Base-by-base conservation (phyloP, 2,888 invertebrate genomes). In the Agrochola litura region DNA sequence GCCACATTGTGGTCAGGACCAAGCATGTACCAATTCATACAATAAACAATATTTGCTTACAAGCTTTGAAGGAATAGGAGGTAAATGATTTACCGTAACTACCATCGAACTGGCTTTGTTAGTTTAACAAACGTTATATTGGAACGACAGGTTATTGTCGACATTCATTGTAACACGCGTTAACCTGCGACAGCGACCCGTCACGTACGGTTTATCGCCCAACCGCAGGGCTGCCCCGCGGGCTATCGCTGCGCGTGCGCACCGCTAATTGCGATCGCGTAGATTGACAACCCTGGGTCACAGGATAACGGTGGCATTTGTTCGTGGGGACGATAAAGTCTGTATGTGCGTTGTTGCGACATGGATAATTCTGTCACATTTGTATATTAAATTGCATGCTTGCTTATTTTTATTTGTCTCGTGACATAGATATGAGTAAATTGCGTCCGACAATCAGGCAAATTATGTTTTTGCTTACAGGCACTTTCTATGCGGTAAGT, bases 221-320 rank as follows among this genome's bases (percentile, higher is more conserved):
- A 76, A 81, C 80, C 81, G 79, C 80, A 89, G 88, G 90, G 90
- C 81, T 88, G 87, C 70, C 85, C 68, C 84, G 73, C 49, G 12
- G 63, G 88, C 83, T 80, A 87, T 88, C 84, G 78, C 88, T 89
- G 90, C 91, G 91, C 92, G 89, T 90, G 92, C 92, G 89, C 91
- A 89, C 81, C 80, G 85, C 91, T 94, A 92, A 94, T 94, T 93
- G 92, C 90, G 90, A 91, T 91, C 89, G 84, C 88, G 86, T 81
- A 89, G 88, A 88, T 87, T 87, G 91, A 87, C 92, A 92, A 88
- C 90, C 92, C 91, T 92, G 84, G 89, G 84, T 86, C 86, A 86
- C 76, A 87, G 89, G 88, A 90, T 93, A 93, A 92, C 93, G 92
- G 93, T 92, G 89, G 90, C 90, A 81, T 85, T 89, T 87, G 89